phyloP scores from a whole-genome alignment of 1,140 invertebrate species.

The Pseudoatta argentina region DNA sequence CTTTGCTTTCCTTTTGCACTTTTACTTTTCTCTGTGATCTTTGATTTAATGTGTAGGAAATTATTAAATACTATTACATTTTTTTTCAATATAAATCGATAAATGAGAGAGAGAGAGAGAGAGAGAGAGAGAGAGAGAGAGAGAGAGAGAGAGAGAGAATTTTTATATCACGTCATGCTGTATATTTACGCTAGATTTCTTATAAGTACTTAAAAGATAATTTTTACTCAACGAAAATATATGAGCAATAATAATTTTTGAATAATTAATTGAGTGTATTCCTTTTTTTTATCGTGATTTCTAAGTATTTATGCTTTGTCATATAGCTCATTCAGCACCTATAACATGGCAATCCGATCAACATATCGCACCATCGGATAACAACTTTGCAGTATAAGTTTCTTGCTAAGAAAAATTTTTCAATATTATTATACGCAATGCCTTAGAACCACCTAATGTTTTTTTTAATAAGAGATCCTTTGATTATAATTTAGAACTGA shows the following conservation, averaged over 20 bases:
- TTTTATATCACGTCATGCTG: neutral
- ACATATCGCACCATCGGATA: neutral
- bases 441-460: neutral
- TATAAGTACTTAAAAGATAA: neutral
- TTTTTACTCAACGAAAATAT: slow-evolving; percentile 1
- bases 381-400: neutral
- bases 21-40: neutral
- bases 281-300: neutral
- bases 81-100: neutral
- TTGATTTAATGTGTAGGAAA: neutral
- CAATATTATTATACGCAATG: neutral
- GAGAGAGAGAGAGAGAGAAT: neutral
- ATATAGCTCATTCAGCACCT: neutral
- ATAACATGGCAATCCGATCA: neutral
- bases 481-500: neutral
- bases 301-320: neutral
- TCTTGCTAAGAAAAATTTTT: neutral
- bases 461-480: neutral
- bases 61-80: slow-evolving; percentile 2
- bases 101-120: too few relatives aligned
- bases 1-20: neutral
- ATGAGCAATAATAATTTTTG: neutral
- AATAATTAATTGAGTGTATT: slow-evolving; percentile 19
- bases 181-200: neutral
- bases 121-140: too few relatives aligned